Percentiles rank a stretch among this genome's conserved stretches.
These are phyloP conservation scores for Hemaris fuciformis DNA, from an alignment of 2,888 invertebrate species.

Conservation along the genomic window DNA sequence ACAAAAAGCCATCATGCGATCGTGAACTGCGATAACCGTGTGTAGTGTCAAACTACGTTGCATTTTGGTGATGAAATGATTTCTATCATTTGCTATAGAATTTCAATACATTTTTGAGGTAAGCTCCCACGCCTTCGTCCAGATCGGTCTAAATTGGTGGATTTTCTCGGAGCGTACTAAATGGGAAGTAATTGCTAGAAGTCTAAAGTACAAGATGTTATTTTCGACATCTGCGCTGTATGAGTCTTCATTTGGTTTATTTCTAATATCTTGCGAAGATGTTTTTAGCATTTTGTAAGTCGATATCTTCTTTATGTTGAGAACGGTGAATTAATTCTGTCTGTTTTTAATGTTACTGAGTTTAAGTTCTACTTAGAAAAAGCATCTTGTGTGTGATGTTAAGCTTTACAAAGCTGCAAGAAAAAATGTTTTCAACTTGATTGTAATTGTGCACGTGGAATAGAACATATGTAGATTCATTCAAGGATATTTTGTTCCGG, in stretches of 20 bases:
- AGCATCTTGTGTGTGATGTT: no score
- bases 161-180: neutral
- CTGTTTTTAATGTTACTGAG: no score
- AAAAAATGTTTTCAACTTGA: no score
- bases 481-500: no score
- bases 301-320: neutral
- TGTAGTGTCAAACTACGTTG: constrained; percentile 38
- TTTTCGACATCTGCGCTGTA: neutral
- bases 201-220: neutral
- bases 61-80: constrained; percentile 26
- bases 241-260: neutral
- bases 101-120: constrained; percentile 17
- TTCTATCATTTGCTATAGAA: constrained; percentile 27
- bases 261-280: neutral
- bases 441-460: no score
- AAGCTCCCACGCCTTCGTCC: neutral
- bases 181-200: neutral
- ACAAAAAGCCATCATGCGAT: constrained; percentile 41
- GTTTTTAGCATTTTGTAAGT: no score
- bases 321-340: no score
- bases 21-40: constrained; percentile 42
- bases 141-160: neutral
- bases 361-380: no score
- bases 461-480: no score
- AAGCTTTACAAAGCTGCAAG: no score